Conservation (phyloP, 2,888 invertebrate genomes). For the Pedicia rivosa region DNA sequence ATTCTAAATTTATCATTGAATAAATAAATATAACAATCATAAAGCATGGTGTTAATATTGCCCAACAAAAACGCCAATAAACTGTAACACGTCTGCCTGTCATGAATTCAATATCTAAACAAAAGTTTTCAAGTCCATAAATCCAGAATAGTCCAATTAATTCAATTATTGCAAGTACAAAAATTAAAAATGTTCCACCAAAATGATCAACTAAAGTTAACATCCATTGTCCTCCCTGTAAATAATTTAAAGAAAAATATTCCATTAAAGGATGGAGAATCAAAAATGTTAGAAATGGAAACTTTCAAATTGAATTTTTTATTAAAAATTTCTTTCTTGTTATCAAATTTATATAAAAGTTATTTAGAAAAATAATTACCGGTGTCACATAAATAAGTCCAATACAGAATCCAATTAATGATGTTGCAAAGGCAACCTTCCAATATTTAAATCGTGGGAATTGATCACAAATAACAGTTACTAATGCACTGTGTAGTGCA, state of each 20-base stretch:
- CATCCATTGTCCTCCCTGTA: constrained; percentile 43
- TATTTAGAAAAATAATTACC: constrained; percentile 33
- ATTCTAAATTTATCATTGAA: constrained; percentile 41
- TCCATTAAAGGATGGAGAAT: not conserved
- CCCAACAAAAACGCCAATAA: constrained; percentile 70
- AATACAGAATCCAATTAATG: constrained; percentile 39
- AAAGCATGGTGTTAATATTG: constrained; percentile 48
- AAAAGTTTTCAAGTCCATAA: constrained; percentile 45
- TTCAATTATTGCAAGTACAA: constrained; percentile 39
- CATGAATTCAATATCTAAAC: constrained; percentile 65
- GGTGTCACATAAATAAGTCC: constrained; percentile 62
- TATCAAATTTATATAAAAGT: not conserved
- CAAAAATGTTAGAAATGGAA: not conserved
- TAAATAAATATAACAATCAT: constrained; percentile 55
- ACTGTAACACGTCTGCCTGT: constrained; percentile 41
- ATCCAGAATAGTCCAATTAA: constrained; percentile 38
- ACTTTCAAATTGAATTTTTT: not conserved
- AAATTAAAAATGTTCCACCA: constrained; percentile 43
- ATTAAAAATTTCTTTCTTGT: not conserved
- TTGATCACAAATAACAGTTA: constrained; percentile 50
- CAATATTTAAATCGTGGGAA: constrained; percentile 43
- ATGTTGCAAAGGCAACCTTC: constrained; percentile 40
- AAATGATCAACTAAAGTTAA: constrained; percentile 41
- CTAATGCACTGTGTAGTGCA: constrained; percentile 49
- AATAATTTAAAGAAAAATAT: constrained; percentile 9